phyloP scores from a whole-genome alignment of 2,113 vertebrate genomes.

The Notiomystis cincta region DNA sequence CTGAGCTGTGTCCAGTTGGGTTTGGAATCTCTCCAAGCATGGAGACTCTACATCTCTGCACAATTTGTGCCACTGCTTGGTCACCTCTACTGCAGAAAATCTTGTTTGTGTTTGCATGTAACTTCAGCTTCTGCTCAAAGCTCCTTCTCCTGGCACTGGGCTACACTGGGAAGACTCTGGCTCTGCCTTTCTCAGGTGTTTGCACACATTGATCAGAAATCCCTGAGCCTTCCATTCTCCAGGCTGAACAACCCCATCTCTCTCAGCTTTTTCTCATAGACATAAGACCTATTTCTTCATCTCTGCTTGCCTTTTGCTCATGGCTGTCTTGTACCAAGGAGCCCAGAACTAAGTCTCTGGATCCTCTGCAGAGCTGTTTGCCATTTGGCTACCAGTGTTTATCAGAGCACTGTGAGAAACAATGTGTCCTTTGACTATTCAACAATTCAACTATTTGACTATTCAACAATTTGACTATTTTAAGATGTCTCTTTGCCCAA shows the following conservation, averaged over 20 bases:
- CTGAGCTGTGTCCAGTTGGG: accelerated
- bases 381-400: background rate
- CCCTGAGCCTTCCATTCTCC: background rate
- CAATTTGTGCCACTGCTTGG: background rate
- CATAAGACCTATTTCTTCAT: background rate
- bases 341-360: background rate
- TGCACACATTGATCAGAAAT: background rate
- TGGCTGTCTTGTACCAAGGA: background rate
- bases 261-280: background rate
- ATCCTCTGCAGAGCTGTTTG: background rate
- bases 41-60: background rate
- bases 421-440: background rate
- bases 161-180: background rate
- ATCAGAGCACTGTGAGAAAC: background rate
- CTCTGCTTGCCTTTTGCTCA: background rate
- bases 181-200: background rate
- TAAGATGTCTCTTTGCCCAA: background rate
- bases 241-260: background rate
- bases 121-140: background rate
- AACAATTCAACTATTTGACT: background rate
- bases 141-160: background rate
- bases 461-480: background rate
- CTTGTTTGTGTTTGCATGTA: background rate
- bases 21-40: background rate
- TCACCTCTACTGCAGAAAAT: background rate